Conservation (phyloP, 2,797 vertebrate genomes). For the Halcyon chelicuti region DNA sequence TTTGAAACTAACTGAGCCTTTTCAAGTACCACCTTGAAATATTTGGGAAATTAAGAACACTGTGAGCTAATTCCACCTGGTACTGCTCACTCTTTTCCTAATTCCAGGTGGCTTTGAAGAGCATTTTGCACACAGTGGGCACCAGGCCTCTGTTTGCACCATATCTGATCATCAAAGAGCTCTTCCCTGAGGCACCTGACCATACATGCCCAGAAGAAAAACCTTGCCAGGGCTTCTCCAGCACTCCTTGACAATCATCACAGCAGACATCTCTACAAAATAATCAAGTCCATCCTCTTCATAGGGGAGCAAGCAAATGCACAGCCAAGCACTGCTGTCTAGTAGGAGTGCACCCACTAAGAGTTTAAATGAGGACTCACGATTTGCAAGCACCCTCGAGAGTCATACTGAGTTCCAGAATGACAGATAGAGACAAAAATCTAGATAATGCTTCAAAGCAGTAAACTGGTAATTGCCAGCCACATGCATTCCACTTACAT, state of each 20-base stretch:
- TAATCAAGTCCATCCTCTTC: background rate
- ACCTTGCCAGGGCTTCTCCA: conserved; percentile 86
- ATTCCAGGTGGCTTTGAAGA: conserved; percentile 82
- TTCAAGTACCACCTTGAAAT: background rate
- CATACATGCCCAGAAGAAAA: conserved; percentile 85
- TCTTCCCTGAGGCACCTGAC: conserved; percentile 89
- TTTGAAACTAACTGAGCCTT: background rate
- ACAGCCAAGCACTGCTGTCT: background rate
- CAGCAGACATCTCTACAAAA: conserved; percentile 81
- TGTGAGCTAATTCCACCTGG: conserved; percentile 73
- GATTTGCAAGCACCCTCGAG: background rate
- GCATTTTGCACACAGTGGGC: conserved; percentile 83
- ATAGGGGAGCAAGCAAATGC: background rate
- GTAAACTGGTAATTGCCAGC: background rate
- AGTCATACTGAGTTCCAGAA: background rate
- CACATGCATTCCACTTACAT: background rate
- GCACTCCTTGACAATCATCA: conserved; percentile 84
- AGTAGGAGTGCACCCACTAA: background rate
- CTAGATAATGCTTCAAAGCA: background rate
- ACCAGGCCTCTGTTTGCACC: conserved; percentile 87
- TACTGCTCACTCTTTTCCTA: conserved; percentile 80
- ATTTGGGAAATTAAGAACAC: background rate
- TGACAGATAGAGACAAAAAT: background rate
- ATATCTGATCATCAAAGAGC: conserved; percentile 87
- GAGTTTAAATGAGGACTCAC: background rate